Conservation (phyloP, 2,113 vertebrate genomes). For the Myiozetetes cayanensis region DNA sequence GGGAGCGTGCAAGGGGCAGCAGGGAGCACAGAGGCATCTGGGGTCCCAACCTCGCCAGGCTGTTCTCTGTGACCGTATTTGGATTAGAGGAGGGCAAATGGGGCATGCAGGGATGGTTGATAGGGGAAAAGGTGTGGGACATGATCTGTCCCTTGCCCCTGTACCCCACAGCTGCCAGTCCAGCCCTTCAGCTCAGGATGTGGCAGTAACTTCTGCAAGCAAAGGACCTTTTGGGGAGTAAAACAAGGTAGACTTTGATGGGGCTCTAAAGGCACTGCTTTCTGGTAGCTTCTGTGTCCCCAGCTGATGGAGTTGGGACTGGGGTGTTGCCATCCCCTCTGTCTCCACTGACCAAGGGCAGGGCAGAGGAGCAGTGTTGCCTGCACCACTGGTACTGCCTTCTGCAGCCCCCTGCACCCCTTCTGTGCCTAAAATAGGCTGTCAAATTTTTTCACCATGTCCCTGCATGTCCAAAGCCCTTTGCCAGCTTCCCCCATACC, state of each 20-base stretch:
- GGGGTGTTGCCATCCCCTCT: not conserved
- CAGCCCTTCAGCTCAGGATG: not conserved
- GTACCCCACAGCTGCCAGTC: not conserved
- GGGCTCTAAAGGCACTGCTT: not conserved
- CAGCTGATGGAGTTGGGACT: not conserved
- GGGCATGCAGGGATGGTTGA: not conserved
- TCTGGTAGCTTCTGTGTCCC: not conserved
- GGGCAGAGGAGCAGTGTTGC: not conserved
- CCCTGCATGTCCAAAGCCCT: not conserved
- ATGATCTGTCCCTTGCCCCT: rapidly evolving
- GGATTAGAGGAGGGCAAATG: not conserved
- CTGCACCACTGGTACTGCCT: not conserved
- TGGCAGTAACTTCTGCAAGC: not conserved
- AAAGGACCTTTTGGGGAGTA: not conserved
- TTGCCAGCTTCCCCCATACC: not conserved
- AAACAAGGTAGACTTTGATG: not conserved
- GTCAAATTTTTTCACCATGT: not conserved
- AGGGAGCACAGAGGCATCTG: rapidly evolving
- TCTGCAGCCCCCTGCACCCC: not conserved
- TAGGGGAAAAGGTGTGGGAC: not conserved
- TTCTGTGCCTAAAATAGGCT: not conserved
- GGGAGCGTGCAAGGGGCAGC: rapidly evolving
- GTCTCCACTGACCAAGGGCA: rapidly evolving
- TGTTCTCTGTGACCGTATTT: not conserved
- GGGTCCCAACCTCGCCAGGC: not conserved